Conservation (phyloP, 2,797 vertebrate species). For the Furcifer pardalis region DNA sequence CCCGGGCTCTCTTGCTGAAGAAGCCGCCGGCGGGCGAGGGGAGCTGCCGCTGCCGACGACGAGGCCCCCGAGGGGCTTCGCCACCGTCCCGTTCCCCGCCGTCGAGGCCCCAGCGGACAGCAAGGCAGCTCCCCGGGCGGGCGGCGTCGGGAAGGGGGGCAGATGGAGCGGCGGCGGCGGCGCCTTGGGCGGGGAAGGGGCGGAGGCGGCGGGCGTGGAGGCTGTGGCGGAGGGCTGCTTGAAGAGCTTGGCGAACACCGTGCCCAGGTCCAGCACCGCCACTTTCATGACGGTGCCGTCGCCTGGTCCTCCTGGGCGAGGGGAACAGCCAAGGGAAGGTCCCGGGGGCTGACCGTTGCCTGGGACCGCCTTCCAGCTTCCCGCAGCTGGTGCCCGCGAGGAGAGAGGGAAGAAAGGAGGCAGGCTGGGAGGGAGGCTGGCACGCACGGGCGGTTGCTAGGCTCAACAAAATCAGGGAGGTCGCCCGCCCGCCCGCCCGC, state of each 20-base stretch:
- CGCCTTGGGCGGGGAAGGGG: constrained; percentile 8
- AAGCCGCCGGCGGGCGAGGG: neutral
- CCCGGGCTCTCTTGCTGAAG: constrained; percentile 13
- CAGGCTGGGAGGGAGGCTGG: constrained; percentile 2
- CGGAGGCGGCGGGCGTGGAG: constrained; percentile 14
- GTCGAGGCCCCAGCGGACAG: constrained; percentile 11
- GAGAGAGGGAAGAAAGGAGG: no score
- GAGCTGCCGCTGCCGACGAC: neutral
- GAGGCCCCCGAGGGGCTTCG: neutral
- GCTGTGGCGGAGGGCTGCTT: constrained; percentile 54
- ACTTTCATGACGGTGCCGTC: constrained; percentile 65
- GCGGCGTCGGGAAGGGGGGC: constrained; percentile 11
- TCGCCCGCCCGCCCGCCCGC: constrained; percentile 21
- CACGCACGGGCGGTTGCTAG: constrained; percentile 79
- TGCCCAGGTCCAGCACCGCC: constrained; percentile 63
- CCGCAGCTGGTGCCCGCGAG: neutral
- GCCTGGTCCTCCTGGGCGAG: neutral
- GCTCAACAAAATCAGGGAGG: constrained; percentile 79
- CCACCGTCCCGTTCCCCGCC: neutral
- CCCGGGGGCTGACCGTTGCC: neutral
- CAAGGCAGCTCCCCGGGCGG: constrained; percentile 9
- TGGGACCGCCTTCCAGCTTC: neutral
- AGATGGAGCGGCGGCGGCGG: neutral
- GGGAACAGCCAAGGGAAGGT: no score
- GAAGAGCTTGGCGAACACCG: constrained; percentile 67